phyloP scores from a whole-genome alignment of 2,888 invertebrate species.

The Mayetiola destructor region DNA sequence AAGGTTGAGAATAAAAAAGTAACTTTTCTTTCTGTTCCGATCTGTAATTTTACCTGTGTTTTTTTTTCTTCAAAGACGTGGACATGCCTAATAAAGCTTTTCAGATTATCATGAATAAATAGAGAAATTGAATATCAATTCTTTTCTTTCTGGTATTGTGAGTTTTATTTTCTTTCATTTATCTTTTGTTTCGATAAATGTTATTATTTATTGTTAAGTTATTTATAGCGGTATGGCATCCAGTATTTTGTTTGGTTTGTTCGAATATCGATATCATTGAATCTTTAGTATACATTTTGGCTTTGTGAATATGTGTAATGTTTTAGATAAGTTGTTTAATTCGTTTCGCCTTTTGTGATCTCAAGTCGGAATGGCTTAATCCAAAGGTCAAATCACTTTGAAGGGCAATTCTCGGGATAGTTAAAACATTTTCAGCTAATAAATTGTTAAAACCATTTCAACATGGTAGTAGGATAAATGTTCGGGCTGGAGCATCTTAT shows the following conservation, averaged over 20 bases:
- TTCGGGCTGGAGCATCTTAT: too few species aligned
- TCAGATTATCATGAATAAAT: neutral
- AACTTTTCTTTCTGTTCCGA: too few species aligned
- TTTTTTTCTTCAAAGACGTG: neutral
- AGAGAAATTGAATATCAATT: slow-evolving; percentile 2
- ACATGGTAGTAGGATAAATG: too few species aligned
- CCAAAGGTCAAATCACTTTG: neutral
- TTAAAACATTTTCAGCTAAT: too few species aligned
- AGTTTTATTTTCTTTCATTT: too few species aligned
- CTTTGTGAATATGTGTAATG: slow-evolving; percentile 2
- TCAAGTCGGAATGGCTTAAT: neutral
- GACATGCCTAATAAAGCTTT: neutral
- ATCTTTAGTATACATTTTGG: neutral
- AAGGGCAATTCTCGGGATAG: too few species aligned
- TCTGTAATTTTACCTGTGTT: slow-evolving; percentile 6
- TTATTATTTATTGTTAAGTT: slow-evolving; percentile 1
- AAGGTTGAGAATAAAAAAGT: too few species aligned
- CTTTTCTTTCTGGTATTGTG: too few species aligned
- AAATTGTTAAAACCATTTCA: too few species aligned
- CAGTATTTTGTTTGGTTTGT: slow-evolving; percentile 4
- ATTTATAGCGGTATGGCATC: slow-evolving; percentile 8
- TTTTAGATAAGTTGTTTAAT: slow-evolving; percentile 6
- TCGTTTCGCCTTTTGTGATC: slow-evolving; percentile 10
- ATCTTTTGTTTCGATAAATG: too few species aligned
- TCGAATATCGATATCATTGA: neutral